These are phyloP conservation scores for Pinctada fucata DNA, from an alignment of 2,888 invertebrate genomes.

Conservation along the genomic window DNA sequence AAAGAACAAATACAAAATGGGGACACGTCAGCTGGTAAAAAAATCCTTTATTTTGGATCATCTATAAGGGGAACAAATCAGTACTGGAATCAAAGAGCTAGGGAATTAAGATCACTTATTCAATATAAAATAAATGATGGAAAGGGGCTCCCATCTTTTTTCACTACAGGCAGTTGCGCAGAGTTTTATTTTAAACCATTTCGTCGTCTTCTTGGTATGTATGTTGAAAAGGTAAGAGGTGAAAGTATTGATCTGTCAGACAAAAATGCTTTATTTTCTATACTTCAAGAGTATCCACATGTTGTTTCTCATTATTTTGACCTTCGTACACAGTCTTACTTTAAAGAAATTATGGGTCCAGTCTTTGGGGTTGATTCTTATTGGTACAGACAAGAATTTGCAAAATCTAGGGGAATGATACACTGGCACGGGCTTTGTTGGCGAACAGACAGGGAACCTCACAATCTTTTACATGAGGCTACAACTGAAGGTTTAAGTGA, in stretches of 20 bases:
- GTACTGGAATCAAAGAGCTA: constrained; percentile 44
- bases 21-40: constrained; percentile 19
- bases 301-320: constrained; percentile 55
- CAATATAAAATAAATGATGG: constrained; percentile 44
- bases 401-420: constrained; percentile 53
- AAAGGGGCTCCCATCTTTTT: constrained; percentile 37
- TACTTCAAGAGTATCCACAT: constrained; percentile 51
- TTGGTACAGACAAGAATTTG: constrained; percentile 58
- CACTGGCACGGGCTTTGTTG: constrained; percentile 58
- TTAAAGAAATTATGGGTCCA: constrained; percentile 50
- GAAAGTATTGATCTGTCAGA: constrained; percentile 20
- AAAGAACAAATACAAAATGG: constrained; percentile 31
- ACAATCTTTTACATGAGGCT: constrained; percentile 42
- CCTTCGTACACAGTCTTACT: constrained; percentile 49
- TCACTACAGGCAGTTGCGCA: constrained; percentile 38
- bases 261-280: constrained; percentile 13
- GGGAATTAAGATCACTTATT: constrained; percentile 37
- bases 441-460: constrained; percentile 49
- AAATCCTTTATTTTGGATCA: constrained; percentile 38
- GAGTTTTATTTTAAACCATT: constrained; percentile 38
- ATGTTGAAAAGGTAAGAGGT: constrained; percentile 18
- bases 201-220: constrained; percentile 8
- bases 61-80: constrained; percentile 41
- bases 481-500: constrained; percentile 38
- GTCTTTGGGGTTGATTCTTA: constrained; percentile 50